These are phyloP conservation scores for Heteropelma amictum DNA, from an alignment of 2,888 invertebrate genomes.

Conservation along the genomic window DNA sequence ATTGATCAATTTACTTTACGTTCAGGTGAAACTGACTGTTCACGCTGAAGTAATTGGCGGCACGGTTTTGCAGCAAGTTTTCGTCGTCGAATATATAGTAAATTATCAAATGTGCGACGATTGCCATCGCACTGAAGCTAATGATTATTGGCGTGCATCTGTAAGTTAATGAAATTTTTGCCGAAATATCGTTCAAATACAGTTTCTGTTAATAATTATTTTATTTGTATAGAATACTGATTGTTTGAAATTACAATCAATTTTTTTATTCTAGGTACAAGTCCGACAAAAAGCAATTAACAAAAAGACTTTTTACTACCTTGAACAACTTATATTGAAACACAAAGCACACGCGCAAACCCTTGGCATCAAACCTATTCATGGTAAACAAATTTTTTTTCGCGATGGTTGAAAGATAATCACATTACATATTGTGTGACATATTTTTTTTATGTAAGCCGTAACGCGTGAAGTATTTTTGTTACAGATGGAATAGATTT, in stretches of 20 bases:
- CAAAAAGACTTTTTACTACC: constrained; percentile 97
- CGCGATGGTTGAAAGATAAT: too few species aligned
- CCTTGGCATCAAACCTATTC: constrained; percentile 91
- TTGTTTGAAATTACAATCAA: background rate
- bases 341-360: constrained; percentile 95
- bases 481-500: constrained; percentile 94
- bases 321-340: constrained; percentile 98
- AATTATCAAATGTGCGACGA: constrained; percentile 98
- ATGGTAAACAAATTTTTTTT: constrained; percentile 82
- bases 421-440: background rate
- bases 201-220: background rate
- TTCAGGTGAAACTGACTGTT: constrained; percentile 91
- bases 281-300: constrained; percentile 92
- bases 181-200: background rate
- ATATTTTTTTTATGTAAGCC: background rate
- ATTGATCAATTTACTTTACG: too few species aligned
- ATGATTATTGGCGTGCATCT: constrained; percentile 96
- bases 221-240: background rate
- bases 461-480: background rate
- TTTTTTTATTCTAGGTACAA: constrained; percentile 83
- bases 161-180: constrained; percentile 74
- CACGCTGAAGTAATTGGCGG: constrained; percentile 97
- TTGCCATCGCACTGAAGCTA: constrained; percentile 97
- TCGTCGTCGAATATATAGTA: constrained; percentile 95
- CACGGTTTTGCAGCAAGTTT: constrained; percentile 94